phyloP scores from a whole-genome alignment of 2,113 vertebrate genomes.

The Perca fluviatilis region DNA sequence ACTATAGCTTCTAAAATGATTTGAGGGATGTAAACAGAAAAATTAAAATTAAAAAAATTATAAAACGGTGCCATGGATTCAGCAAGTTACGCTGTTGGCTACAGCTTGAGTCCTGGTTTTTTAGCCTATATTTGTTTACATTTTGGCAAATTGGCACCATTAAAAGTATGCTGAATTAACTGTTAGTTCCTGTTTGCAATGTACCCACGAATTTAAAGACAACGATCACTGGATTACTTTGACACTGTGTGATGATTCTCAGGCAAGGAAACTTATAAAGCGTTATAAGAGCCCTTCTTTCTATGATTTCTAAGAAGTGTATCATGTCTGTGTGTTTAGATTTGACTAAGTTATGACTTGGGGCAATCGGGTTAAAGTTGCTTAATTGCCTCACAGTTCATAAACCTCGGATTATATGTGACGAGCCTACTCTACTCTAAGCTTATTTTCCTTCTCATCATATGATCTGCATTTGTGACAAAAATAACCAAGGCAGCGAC shows the following conservation, averaged over 20 bases:
- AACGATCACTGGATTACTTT: background rate
- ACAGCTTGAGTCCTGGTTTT: background rate
- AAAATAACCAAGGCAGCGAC: conserved; percentile 43
- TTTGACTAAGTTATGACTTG: background rate
- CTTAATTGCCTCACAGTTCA: background rate
- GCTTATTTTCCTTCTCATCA: conserved; percentile 21
- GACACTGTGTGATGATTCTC: background rate
- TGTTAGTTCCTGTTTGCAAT: background rate
- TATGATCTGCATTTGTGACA: conserved; percentile 41
- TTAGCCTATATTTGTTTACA: background rate
- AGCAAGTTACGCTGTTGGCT: background rate
- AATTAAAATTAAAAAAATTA: too few relatives aligned
- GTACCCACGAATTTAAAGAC: too few relatives aligned
- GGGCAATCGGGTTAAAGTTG: background rate
- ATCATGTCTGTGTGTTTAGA: background rate
- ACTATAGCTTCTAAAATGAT: too few relatives aligned
- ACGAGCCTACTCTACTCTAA: background rate
- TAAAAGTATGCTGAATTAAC: background rate
- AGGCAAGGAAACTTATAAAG: background rate
- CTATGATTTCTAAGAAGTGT: background rate
- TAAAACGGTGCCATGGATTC: background rate
- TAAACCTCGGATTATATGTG: background rate
- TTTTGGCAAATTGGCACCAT: background rate
- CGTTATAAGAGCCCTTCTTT: background rate
- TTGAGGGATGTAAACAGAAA: background rate